Evolutionary conservation across 2,797 vertebrate species (phyloP), one percentile per base, ranked within the genome.

Genomic region (Acanthopagrus latus): DNA sequence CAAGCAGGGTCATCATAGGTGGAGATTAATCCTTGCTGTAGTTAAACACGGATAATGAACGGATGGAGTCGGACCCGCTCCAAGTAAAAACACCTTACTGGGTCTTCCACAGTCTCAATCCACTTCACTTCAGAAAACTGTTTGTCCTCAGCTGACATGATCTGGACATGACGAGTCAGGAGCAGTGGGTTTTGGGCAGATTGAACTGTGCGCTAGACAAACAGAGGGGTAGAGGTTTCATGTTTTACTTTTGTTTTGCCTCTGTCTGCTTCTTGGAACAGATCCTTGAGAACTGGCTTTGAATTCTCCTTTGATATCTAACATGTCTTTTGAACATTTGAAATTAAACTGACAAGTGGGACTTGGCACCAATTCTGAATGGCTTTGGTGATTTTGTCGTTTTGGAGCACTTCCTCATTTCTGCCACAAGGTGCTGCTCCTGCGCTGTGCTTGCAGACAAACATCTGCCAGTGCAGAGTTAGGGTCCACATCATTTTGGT

Each of bases 381-480:
- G 23, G 14, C 23, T 73, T 44, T 38, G 29, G 25, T 12, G 10
- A 38, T 23, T 29, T 16, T 2, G 20, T 6, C 5, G 5, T 52
- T 29, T 47, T 27, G 20, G 10, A 18, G 14, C 54, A 65, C 7
- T 41, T 78, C 20, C 23, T 14, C 1, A 8, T 48, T 55, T 55
- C 23, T 16, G 23, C 86, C 89, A 89, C 74, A 47, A 88, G 88
- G 72, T 72, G 91, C 5, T 14, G 68, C 80, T 84, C 44, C 21
- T 46, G 65, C 20, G 64, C 46, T 21, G 25, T 20, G 16, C 17
- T 17, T 43, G 18, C 27, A 33, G 20, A n/a, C 10, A 23, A 44
- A 69, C 52, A 23, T 63, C 43, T 9, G 25, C 7, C 4, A 0
- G 3, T 7, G 5, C 16, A 50, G 25, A 14, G 23, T 25, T 9